These are phyloP conservation scores for Aptenodytes patagonicus DNA, from an alignment of 2,113 vertebrate genomes.

Conservation along the genomic window DNA sequence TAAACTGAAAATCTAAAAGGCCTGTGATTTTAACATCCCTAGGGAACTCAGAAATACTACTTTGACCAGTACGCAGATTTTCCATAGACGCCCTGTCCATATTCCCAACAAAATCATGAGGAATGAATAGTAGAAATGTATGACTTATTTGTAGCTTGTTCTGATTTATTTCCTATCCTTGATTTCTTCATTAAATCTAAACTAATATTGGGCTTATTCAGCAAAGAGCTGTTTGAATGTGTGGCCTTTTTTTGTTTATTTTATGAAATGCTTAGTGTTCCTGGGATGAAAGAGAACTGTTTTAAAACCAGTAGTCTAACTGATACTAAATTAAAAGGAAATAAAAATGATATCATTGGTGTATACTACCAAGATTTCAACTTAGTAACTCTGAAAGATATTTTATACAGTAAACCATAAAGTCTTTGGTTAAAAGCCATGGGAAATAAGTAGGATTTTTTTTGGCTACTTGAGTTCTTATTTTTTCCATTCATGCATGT, in stretches of 20 bases:
- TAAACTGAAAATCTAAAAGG: background rate
- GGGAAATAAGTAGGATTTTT: slow-evolving; percentile 43
- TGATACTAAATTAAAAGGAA: background rate
- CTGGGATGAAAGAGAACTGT: background rate
- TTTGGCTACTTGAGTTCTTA: slow-evolving; percentile 38
- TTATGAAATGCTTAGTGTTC: background rate
- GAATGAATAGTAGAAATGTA: background rate
- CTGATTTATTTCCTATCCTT: background rate
- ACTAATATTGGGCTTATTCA: background rate
- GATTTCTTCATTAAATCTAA: background rate
- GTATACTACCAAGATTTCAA: background rate
- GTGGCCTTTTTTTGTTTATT: background rate
- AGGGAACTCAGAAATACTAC: background rate
- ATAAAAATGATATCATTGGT: background rate
- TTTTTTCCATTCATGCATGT: slow-evolving; percentile 57
- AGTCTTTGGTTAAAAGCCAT: slow-evolving; percentile 28
- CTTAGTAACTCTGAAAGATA: background rate
- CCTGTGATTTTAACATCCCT: background rate
- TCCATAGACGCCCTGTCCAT: background rate
- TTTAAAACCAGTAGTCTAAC: background rate
- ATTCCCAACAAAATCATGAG: background rate
- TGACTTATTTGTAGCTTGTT: background rate
- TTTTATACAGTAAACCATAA: slow-evolving; percentile 29
- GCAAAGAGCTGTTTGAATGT: background rate
- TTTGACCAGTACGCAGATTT: background rate